Evolutionary conservation across 2,113 vertebrate genomes (phyloP), one percentile per base, ranked within the genome.

Genomic region (Paracanthobrama guichenoti): DNA sequence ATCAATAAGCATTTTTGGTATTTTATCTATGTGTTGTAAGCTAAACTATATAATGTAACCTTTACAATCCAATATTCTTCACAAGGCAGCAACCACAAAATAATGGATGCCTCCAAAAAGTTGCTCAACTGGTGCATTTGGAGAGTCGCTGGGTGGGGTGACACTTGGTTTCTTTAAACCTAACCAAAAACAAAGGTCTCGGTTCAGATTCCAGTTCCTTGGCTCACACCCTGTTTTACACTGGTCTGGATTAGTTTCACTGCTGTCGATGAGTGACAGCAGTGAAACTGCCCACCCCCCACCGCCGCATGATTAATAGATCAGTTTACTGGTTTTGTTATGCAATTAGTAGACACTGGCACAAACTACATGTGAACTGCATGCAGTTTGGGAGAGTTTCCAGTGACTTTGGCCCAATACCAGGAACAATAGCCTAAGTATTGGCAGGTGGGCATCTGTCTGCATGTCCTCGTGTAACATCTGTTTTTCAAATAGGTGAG

Each of bases 341-440:
- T 82, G 46, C 48, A 82, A 72, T 50, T 82, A 55, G 46, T 20
- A 62, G 59, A 79, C 11, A 55, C 26, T 72, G 48, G 28, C 80
- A 71, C 31, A 55, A 57, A 55, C 20, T 71, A 6, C 48, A 26
- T 42, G 60, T 53, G 79, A 69, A 53, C 66, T 3, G 11, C 1
- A 42, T 18, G 18, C 79, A 82, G 80, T 22, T 71, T 81, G 64
- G 48, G 66, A 69, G 46, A 57, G 66, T 81, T 78, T 81, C 79
- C 48, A 81, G 46, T 39, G 46, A 35, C 28, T 67, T 4, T 82
- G 48, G 64, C 80, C 39, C 26, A 71, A 42, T 55, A 72, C 31
- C 80, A 82, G 48, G 6, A 7, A 72, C 64, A 18, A n/a, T 50
- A n/a, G n/a, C n/a, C n/a, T n/a, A 82, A 57, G 28, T 57, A 53